Evolutionary conservation across 2,113 vertebrate species (phyloP), one percentile per base, ranked within the genome.

Genomic region (Eulacestoma nigropectus): DNA sequence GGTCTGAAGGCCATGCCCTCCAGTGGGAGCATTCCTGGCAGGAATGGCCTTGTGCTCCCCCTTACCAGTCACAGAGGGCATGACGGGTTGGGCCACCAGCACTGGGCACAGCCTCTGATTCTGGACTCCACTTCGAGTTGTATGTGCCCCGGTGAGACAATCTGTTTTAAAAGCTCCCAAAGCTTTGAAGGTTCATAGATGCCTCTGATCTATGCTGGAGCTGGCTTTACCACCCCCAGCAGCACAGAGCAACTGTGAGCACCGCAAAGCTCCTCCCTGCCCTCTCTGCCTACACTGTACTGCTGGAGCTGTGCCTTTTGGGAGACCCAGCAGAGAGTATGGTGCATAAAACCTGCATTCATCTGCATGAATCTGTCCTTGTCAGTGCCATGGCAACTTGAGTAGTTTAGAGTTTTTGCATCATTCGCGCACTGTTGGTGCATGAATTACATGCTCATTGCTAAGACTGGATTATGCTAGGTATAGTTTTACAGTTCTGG

Each of bases 101-200:
- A 21, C 33, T 63, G 1, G 1, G 27, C 30, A 18, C 37, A 80
- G 0, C 4, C 2, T 86, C 26, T 3, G 2, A 4, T 52, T 77
- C 55, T 70, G 46, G 13, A 7, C 46, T 86, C 8, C 3, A 6
- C 10, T 69, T 78, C 2, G 18, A 56, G 52, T 32, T 49, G 5
- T 37, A 1, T 1, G 2, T 82, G 25, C 13, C 15, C 9, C 17
- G 5, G 18, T 39, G 68, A 55, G 55, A 80, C 33, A 44, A 25
- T 35, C 70, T 55, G 84, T 33, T 52, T 52, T 86, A 52, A 69
- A 87, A 37, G 14, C 9, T 76, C 11, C 20, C 56, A 37, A 50
- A 83, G 26, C n/a, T 77, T 35, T 37, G 30, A 57, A 59, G 20
- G 6, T 50, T 77, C 8, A 1, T 57, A 84, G 42, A 19, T 73